Base-by-base conservation (phyloP, 1,140 invertebrate genomes). In the Drosophila repletoides region DNA sequence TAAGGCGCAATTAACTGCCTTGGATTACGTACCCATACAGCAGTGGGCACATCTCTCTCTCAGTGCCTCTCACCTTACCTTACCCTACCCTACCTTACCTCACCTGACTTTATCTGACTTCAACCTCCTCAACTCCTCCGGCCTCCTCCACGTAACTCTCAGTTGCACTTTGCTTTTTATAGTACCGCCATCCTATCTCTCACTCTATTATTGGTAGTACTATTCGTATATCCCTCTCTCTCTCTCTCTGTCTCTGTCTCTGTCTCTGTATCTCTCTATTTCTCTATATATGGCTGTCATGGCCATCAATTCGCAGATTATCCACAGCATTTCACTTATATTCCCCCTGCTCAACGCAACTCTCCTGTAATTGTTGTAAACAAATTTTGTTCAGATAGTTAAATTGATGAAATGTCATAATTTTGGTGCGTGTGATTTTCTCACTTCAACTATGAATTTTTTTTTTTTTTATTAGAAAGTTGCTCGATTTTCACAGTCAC, bases 1-100 rank as follows among this genome's bases (percentile, higher is more conserved):
- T 86, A 80, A 86, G 81, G 64, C 80, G 81, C 80, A 87, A 86
- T 86, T 87, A 87, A 86, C 81, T 69, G 63, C 61, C 76, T 87
- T 76, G 80, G 80, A 86, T 84, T 86, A 84, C 80, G 80, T 76
- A 65, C 56, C 41, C 10, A 29, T 21, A 31, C 36, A n/a, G n/a
- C n/a, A 17, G 36, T 45, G 52, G 48, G 55, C 56, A 65, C 65
- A 45, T 46, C 64, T n/a, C n/a, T n/a, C n/a, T n/a, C n/a, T 36
- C 29, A 12, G n/a, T 21, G 22, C 48, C 51, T n/a, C 33, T 43
- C 48, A 33, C 40, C 49, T 29, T 22, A 10, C 24, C 38, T 10
- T 17, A 21, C 43, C 21, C n/a, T 22, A 10, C 28, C 19, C 24
- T 19, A 26, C 46, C 48, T 28, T n/a, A n/a, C n/a, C 22, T 26